Evolutionary conservation across 2,888 invertebrate genomes (phyloP), one percentile per base, ranked within the genome.

Genomic region (Drosophila yooni): DNA sequence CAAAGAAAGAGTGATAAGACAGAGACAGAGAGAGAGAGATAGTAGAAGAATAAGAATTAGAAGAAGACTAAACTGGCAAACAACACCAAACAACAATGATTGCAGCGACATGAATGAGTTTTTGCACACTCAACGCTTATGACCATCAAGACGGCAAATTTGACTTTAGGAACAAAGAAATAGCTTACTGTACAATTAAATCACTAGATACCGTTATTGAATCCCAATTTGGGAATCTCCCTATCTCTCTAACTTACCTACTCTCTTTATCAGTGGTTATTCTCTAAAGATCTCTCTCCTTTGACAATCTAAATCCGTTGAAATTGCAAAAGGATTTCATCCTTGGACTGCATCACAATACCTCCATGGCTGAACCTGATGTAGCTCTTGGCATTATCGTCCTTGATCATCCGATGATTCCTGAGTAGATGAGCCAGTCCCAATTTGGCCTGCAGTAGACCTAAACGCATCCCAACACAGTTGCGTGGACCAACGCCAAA

Each of bases 381-480:
- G 3, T 43, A 43, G 10, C 81, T 62, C 3, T 57, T 57, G 4
- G 89, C 86, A 50, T 80, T 77, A 0, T 74, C 80, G 25, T 82
- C 81, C 1, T 53, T 58, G 7, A 63, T 53, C 5, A 92, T 82
- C 2, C 70, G 82, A 77, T 92, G 83, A 62, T 89, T 77, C 11
- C 72, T 83, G 25, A 92, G 59, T 21, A 92, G 72, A 34, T 90
- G 85, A 0, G 91, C 74, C 1, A 92, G 60, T 3, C 91, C 92
- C 54, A 91, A 66, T 59, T 91, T 91, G 0, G 82, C 29, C 53
- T 91, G 88, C 4, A 92, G 54, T 1, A 91, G 43, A 10, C 89
- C 92, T 54, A 92, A 76, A 5, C 92, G 89, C 78, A 91, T 89
- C 3, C 92, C 92, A 64, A 92, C 82, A 61, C 92, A 92, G 48